Evolutionary conservation across 2,113 vertebrate genomes (phyloP).

Genomic region (Pseudorectes ferrugineus): DNA sequence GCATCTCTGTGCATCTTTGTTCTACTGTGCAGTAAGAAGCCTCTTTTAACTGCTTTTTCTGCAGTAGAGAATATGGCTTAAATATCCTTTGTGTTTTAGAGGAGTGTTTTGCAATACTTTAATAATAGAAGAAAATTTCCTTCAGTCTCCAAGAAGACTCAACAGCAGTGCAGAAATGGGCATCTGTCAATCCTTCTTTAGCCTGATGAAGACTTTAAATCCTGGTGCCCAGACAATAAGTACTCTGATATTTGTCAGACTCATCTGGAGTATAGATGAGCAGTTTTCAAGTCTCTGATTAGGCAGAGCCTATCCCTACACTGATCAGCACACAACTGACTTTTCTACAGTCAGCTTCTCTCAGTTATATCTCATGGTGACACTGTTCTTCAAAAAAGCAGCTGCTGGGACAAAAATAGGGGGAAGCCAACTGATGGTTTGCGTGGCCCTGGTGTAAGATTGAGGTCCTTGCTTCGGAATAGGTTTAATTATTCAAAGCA

Average conservation of each 20-base stretch:
- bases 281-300: neutral
- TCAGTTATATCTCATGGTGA: neutral
- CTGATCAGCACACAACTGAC: neutral
- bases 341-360: neutral
- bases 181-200: neutral
- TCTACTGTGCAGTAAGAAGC: neutral
- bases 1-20: neutral
- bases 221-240: neutral
- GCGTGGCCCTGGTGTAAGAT: neutral
- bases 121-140: neutral
- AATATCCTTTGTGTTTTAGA: neutral
- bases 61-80: neutral
- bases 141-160: neutral
- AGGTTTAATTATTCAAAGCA: neutral
- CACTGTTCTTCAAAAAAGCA: neutral
- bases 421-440: neutral
- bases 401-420: neutral
- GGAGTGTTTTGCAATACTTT: neutral
- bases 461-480: neutral
- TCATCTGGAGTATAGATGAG: neutral
- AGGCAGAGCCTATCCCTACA: neutral
- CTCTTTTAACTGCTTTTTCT: neutral
- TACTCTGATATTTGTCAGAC: neutral
- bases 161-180: neutral
- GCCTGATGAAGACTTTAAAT: neutral